Evolutionary conservation across 2,888 invertebrate species (phyloP).

Genomic region (Drosophila tanythrix): DNA sequence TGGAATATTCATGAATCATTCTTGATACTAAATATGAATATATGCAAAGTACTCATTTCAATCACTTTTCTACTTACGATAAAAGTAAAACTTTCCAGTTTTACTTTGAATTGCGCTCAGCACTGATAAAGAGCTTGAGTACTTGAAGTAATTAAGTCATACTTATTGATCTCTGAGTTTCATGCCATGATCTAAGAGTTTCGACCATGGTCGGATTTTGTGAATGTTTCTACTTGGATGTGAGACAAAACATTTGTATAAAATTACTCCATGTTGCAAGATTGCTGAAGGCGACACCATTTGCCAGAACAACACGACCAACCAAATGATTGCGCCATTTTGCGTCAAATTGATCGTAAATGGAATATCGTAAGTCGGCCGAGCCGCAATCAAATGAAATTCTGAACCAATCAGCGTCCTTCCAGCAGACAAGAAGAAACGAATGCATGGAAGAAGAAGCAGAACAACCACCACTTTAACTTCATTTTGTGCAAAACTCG

Average conservation of each 20-base stretch:
- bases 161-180: not conserved
- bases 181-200: not conserved
- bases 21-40: not conserved
- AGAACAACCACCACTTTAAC: slow-evolving; percentile 54
- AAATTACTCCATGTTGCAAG: slow-evolving; percentile 31
- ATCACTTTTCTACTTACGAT: not conserved
- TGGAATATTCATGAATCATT: not conserved
- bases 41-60: not conserved
- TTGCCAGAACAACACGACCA: slow-evolving; percentile 20
- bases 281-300: slow-evolving; percentile 8
- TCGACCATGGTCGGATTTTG: not conserved
- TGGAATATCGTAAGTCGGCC: slow-evolving; percentile 37
- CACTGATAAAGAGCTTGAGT: too few relatives aligned
- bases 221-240: not conserved
- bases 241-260: too few relatives aligned
- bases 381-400: slow-evolving; percentile 20
- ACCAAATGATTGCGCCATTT: slow-evolving; percentile 70
- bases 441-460: not conserved
- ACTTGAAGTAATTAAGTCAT: not conserved
- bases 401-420: slow-evolving; percentile 39
- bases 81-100: not conserved
- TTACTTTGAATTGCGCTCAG: too few relatives aligned
- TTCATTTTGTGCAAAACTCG: slow-evolving; percentile 64
- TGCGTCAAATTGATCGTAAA: slow-evolving; percentile 40
- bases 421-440: slow-evolving; percentile 4